Conservation (phyloP, 2,888 invertebrate species). For the Lithophane semibrunnea region DNA sequence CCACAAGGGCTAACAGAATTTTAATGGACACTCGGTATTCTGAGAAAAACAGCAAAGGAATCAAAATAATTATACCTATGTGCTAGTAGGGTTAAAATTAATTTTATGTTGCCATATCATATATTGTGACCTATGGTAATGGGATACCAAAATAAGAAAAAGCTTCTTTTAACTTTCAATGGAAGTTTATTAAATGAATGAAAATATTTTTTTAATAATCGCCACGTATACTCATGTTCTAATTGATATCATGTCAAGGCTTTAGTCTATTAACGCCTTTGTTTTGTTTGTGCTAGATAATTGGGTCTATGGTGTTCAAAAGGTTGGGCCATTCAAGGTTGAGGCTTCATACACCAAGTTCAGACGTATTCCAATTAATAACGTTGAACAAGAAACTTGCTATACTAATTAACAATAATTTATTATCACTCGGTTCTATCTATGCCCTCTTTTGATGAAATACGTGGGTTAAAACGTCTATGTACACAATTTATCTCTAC, state of each 20-base stretch:
- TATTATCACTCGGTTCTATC: conserved; percentile 45
- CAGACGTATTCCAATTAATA: conserved; percentile 44
- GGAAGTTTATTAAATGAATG: conserved; percentile 12
- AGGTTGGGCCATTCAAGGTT: conserved; percentile 54
- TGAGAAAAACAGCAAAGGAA: conserved; percentile 60
- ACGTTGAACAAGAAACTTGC: conserved; percentile 27
- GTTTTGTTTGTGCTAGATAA: conserved; percentile 45
- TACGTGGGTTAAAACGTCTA: conserved; percentile 60
- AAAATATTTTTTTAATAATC: conserved; percentile 21
- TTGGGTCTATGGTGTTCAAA: conserved; percentile 44
- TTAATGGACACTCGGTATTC: conserved; percentile 61
- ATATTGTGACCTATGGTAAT: conserved; percentile 44
- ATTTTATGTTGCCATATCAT: conserved; percentile 53
- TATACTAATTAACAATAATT: conserved; percentile 41
- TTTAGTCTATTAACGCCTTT: conserved; percentile 31
- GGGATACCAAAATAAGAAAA: conserved; percentile 39
- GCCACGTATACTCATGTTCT: conserved; percentile 33
- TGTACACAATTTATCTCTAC: conserved; percentile 64
- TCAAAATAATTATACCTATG: conserved; percentile 65
- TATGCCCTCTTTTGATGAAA: conserved; percentile 51
- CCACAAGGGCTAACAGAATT: conserved; percentile 62
- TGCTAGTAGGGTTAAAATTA: conserved; percentile 61
- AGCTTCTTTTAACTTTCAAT: conserved; percentile 13
- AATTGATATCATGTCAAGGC: conserved; percentile 54
- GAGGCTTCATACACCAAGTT: conserved; percentile 26